Evolutionary conservation across 2,797 vertebrate genomes (phyloP), one percentile per base, ranked within the genome.

Genomic region (Enteromius argenteus): DNA sequence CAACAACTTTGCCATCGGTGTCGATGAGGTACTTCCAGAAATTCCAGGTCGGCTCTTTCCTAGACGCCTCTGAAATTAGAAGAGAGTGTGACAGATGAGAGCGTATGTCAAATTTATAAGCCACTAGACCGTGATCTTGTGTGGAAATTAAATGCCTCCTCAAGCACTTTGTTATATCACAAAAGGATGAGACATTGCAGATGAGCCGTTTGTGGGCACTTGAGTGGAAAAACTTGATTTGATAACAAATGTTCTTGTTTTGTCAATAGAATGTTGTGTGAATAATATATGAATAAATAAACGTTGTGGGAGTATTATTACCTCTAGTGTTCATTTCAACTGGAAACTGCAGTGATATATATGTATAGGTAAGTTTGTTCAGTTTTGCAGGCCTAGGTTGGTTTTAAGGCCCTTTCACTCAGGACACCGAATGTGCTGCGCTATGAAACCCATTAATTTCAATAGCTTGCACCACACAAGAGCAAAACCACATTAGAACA

Each of bases 11-110:
- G 5, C 98, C 98, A n/a, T 96, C 94, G 0, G 96, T 93, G 46
- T 96, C 95, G 11, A 99, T 92, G 0, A 99, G 94, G 87, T 97
- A 99, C 91, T 99, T 99, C 98, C 98, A 99, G 93, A 99, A 99
- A 88, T 99, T 99, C 98, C 98, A 99, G 87, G 96, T 95, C 27
- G 98, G 98, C 88, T 98, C 97, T 88, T 97, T 96, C 80, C 95
- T 95, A 74, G 96, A 96, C 8, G 94, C 92, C 23, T 96, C 98
- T 99, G 91, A 14, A 53, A 60, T 68, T 60, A 77, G 37, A 69
- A 67, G 3, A 71, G 15, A 51, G 6, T 30, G 19, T 39, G 56
- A 39, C 5, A 21, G 21, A 27, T 42, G 21, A 13, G 21, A 39
- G 21, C 0, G 35, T 32, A 19, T 58, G 49, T 27, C 49, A 35